Evolutionary conservation across 1,140 invertebrate species (phyloP).

Genomic region (Eumeta japonica): DNA sequence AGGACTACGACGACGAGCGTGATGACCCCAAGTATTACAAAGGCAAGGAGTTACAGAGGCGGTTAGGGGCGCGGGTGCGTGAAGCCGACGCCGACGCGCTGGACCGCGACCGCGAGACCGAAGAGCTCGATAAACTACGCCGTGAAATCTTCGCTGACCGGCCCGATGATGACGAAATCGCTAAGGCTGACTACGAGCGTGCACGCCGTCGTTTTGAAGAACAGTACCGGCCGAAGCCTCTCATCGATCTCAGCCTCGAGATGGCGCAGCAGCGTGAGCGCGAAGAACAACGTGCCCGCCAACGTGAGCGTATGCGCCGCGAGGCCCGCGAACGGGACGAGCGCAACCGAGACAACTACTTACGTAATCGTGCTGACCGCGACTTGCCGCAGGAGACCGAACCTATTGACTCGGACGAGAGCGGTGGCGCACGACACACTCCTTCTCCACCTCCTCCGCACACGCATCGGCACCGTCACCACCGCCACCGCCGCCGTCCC

Average conservation of each 20-base stretch:
- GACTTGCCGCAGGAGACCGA: constrained; percentile 66
- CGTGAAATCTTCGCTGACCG: constrained; percentile 79
- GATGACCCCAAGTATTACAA: constrained; percentile 97
- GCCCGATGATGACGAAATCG: constrained; percentile 53
- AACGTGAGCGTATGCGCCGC: constrained; percentile 53
- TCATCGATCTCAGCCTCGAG: constrained; percentile 68
- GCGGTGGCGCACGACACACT: constrained; percentile 19
- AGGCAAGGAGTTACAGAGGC: constrained; percentile 82
- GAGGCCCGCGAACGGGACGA: constrained; percentile 29
- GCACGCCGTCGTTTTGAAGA: constrained; percentile 70
- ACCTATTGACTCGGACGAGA: constrained; percentile 65
- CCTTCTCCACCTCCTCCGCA: not conserved
- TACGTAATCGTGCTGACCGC: constrained; percentile 52
- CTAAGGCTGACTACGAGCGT: constrained; percentile 24
- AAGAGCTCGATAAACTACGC: constrained; percentile 89
- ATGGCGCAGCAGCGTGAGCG: constrained; percentile 56
- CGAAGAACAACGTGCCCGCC: constrained; percentile 56
- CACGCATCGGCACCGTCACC: constrained; percentile 4
- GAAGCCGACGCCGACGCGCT: constrained; percentile 89
- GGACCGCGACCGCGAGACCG: constrained; percentile 86
- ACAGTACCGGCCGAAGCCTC: constrained; percentile 78
- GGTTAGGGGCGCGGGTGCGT: constrained; percentile 86
- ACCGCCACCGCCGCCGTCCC: constrained; percentile 8
- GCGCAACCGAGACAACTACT: constrained; percentile 41
- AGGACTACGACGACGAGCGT: constrained; percentile 97